phyloP scores from a whole-genome alignment of 2,113 vertebrate genomes.

The Aramus guarauna region DNA sequence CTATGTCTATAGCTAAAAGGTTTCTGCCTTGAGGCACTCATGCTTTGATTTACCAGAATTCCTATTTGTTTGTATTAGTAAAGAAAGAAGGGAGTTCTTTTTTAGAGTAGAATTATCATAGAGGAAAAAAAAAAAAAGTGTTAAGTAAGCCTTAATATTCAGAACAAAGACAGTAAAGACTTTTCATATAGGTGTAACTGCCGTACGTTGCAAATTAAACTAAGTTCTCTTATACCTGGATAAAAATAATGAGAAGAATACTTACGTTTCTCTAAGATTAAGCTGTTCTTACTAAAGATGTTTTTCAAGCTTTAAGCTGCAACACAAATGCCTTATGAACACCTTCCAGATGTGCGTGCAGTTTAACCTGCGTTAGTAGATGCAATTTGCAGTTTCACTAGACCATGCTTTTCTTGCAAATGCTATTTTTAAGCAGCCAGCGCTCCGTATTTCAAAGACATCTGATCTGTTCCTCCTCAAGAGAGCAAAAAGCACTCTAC shows the following conservation, averaged over 20 bases:
- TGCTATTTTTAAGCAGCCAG: neutral
- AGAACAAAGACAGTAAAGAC: neutral
- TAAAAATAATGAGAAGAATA: neutral
- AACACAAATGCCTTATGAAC: neutral
- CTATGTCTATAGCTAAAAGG: neutral
- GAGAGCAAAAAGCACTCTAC: neutral
- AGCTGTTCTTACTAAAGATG: neutral
- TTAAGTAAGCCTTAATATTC: neutral
- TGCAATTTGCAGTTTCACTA: neutral
- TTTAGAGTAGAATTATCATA: neutral
- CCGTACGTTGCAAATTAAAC: neutral
- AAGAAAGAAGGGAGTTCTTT: neutral
- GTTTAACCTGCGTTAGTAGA: neutral
- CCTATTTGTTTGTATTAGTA: neutral
- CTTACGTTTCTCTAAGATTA: neutral
- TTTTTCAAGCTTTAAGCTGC: neutral
- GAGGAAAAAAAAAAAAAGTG: neutral
- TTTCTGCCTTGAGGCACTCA: neutral
- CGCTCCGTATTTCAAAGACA: neutral
- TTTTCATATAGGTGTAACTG: neutral
- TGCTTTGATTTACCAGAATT: neutral
- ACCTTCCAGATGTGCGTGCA: conserved; percentile 10
- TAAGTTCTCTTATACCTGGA: neutral
- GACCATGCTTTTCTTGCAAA: neutral
- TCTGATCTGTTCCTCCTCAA: neutral